Conservation (phyloP, 2,888 invertebrate species). For the Sipha maydis region DNA sequence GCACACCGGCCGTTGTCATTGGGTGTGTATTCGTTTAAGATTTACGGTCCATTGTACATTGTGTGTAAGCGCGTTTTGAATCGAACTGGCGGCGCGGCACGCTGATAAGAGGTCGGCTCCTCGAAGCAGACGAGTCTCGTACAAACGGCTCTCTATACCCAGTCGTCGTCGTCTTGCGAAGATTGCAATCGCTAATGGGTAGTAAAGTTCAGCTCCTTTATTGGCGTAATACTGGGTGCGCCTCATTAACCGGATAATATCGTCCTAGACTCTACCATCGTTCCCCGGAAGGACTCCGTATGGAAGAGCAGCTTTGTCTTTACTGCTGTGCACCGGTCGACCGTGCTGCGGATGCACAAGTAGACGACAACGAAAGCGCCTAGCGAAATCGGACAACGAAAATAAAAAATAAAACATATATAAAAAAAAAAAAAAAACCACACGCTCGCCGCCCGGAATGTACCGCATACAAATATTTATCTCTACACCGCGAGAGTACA, state of each 20-base stretch:
- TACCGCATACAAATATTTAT: conserved; percentile 40
- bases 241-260: conserved; percentile 53
- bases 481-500: not conserved
- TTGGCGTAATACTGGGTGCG: conserved; percentile 59
- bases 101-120: conserved; percentile 29
- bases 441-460: conserved; percentile 42
- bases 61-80: conserved; percentile 14
- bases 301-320: not conserved
- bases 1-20: conserved; percentile 30
- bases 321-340: not conserved
- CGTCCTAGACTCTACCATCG: conserved; percentile 16
- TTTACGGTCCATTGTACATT: conserved; percentile 61
- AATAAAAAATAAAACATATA: not conserved
- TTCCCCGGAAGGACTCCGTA: not conserved
- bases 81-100: conserved; percentile 7
- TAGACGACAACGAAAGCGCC: not conserved
- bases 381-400: not conserved
- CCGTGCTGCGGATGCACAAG: too few relatives aligned
- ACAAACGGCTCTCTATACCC: conserved; percentile 14
- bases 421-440: conserved; percentile 10
- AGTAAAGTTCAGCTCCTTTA: conserved; percentile 61
- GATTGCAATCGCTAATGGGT: conserved; percentile 60
- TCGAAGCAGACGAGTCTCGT: conserved; percentile 5
- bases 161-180: conserved; percentile 1
- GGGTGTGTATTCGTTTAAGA: conserved; percentile 40